These are phyloP conservation scores for Melanophora roralis DNA, from an alignment of 2,888 invertebrate species.

Conservation along the genomic window DNA sequence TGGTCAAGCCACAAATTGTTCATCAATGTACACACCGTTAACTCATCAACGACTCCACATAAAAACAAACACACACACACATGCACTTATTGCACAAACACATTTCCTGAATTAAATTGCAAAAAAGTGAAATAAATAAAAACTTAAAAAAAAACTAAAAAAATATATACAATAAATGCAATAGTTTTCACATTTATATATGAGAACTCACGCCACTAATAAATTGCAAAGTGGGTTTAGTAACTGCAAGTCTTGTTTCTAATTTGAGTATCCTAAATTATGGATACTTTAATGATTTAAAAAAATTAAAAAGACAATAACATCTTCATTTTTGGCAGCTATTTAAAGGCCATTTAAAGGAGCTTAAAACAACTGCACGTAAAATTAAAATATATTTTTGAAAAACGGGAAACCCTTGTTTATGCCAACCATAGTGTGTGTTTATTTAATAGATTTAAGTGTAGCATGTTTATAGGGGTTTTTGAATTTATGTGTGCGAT, in stretches of 20 bases:
- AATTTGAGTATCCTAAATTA: no score
- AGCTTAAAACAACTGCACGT: no score
- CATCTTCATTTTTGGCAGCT: no score
- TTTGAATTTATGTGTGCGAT: not conserved
- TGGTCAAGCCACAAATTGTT: constrained; percentile 68
- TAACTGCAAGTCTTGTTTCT: no score
- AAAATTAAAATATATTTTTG: no score
- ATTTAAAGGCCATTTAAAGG: no score
- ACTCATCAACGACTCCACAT: constrained; percentile 55
- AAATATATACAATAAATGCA: constrained; percentile 16
- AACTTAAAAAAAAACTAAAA: not conserved
- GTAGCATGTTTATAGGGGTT: constrained; percentile 29
- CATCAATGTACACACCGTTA: constrained; percentile 65
- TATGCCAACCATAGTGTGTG: no score
- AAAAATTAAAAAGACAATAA: no score
- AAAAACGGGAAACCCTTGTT: no score
- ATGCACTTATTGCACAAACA: constrained; percentile 48
- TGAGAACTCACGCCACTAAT: constrained; percentile 58
- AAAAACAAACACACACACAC: not conserved
- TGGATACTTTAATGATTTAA: no score
- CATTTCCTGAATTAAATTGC: constrained; percentile 29
- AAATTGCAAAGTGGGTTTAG: constrained; percentile 46
- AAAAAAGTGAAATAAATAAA: not conserved
- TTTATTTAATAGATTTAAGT: constrained; percentile 42
- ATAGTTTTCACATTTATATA: constrained; percentile 45